These are phyloP conservation scores for Anagyrus pseudococci DNA, from an alignment of 2,888 invertebrate genomes.

Conservation along the genomic window DNA sequence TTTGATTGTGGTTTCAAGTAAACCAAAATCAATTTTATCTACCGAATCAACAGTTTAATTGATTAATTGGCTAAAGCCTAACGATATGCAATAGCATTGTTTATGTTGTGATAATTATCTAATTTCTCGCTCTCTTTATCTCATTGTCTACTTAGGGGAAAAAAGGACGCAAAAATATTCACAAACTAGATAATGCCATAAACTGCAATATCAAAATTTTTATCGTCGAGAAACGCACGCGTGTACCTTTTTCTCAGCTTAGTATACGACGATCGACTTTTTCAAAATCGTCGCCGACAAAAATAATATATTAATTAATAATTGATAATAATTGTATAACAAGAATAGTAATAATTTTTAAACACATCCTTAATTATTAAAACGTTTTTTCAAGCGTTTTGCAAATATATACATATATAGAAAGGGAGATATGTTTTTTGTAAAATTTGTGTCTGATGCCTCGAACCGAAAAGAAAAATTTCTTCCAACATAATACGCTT, in stretches of 20 bases:
- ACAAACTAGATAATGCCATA: slow-evolving; percentile 27
- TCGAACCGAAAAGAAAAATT: slow-evolving; percentile 13
- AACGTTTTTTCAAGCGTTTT: slow-evolving; percentile 48
- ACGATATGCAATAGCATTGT: slow-evolving; percentile 33
- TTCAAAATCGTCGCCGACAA: slow-evolving; percentile 37
- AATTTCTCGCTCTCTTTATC: slow-evolving; percentile 9
- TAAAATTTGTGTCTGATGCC: slow-evolving; percentile 24
- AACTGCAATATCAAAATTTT: slow-evolving; percentile 22
- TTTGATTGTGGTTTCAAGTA: slow-evolving; percentile 34
- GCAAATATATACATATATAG: slow-evolving; percentile 59
- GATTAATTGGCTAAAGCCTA: slow-evolving; percentile 26
- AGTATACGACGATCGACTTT: slow-evolving; percentile 32
- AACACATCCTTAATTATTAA: slow-evolving; percentile 48
- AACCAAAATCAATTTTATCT: slow-evolving; percentile 41
- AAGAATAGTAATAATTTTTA: slow-evolving; percentile 44
- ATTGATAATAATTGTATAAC: slow-evolving; percentile 40
- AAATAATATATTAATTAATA: slow-evolving; percentile 29
- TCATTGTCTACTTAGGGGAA: slow-evolving; percentile 17
- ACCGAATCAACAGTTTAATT: slow-evolving; percentile 34
- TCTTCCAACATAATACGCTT: slow-evolving; percentile 37
- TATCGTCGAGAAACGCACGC: slow-evolving; percentile 24
- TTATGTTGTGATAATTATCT: slow-evolving; percentile 24
- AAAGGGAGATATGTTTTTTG: slow-evolving; percentile 57
- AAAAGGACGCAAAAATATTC: slow-evolving; percentile 12
- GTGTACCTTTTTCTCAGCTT: slow-evolving; percentile 11